phyloP scores from a whole-genome alignment of 2,797 vertebrate genomes.

The Channa striata region DNA sequence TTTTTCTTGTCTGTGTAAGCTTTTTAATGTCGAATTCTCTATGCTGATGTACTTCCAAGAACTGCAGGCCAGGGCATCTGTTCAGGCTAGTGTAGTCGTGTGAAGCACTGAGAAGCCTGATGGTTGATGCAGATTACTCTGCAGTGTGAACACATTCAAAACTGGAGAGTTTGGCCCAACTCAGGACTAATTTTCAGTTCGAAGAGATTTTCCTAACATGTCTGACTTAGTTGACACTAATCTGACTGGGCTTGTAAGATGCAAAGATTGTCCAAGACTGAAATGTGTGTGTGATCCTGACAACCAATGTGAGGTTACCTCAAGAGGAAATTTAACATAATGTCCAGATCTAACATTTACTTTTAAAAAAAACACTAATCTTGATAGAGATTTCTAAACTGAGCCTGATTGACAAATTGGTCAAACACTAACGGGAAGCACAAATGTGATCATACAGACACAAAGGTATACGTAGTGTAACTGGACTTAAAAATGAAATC shows the following conservation, averaged over 20 bases:
- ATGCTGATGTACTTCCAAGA: slow-evolving; percentile 6
- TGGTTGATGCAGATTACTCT: slow-evolving; percentile 22
- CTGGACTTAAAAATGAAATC: neutral
- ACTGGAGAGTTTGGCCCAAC: slow-evolving; percentile 22
- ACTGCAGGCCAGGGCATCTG: slow-evolving; percentile 25
- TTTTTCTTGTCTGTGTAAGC: neutral
- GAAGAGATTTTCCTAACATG: slow-evolving; percentile 37
- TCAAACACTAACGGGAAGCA: neutral
- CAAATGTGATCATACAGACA: neutral
- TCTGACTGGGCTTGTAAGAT: slow-evolving; percentile 37
- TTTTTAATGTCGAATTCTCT: slow-evolving; percentile 23
- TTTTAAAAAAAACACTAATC: no score
- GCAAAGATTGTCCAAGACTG: neutral
- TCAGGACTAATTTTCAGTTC: slow-evolving; percentile 13
- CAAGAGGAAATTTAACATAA: neutral
- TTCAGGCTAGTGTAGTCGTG: slow-evolving; percentile 28
- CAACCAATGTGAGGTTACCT: slow-evolving; percentile 11
- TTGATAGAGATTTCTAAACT: neutral
- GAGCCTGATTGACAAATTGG: neutral
- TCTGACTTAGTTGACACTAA: slow-evolving; percentile 38
- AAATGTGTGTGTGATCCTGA: slow-evolving; percentile 21
- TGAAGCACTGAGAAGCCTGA: slow-evolving; percentile 10
- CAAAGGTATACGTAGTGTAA: neutral
- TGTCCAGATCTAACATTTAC: neutral
- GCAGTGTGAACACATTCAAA: slow-evolving; percentile 2